Evolutionary conservation across 2,888 invertebrate genomes (phyloP), one percentile per base, ranked within the genome.

Genomic region (Sminthurinus aureus): DNA sequence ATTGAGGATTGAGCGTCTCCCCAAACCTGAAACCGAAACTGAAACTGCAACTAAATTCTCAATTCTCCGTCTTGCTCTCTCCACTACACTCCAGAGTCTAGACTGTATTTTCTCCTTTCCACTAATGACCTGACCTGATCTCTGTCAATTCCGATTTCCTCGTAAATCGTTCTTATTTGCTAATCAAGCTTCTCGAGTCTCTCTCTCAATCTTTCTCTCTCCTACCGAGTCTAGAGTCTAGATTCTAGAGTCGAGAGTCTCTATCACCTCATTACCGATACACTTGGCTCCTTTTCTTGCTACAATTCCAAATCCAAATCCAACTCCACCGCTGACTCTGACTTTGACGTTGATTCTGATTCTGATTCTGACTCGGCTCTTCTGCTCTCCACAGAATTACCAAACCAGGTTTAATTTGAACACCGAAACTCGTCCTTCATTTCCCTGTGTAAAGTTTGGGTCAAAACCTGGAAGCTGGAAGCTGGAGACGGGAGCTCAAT

Each of bases 121-220:
- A 84, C 85, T 85, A 85, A 85, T 83, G 85, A 85, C 83, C 76
- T 83, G 83, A 83, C 83, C 83, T 81, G 83, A 81, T 81, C 81
- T 82, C 83, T 85, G 85, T 85, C 85, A 81, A 83, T 83, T 78
- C 78, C 66, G 78, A 85, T 85, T 83, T 81, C 79, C 81, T 50
- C 69, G 38, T 52, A 81, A 83, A 85, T 85, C 81, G 77, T 78
- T 85, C 85, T 83, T 75, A 20, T 76, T 24, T 50, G 67, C 22
- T 82, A 77, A 76, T 76, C 82, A 74, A 74, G 74, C 64, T 26
- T 20, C n/a, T 24, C 69, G n/a, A 20, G 24, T 24, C 24, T 22
- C 26, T 71, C 71, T 66, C 76, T 75, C 20, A 18, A 4, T 77
- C 78, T n/a, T n/a, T n/a, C n/a, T n/a, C n/a, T n/a, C n/a, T n/a